Conservation (phyloP, 2,113 vertebrate genomes). For the Hipposideros armiger region DNA sequence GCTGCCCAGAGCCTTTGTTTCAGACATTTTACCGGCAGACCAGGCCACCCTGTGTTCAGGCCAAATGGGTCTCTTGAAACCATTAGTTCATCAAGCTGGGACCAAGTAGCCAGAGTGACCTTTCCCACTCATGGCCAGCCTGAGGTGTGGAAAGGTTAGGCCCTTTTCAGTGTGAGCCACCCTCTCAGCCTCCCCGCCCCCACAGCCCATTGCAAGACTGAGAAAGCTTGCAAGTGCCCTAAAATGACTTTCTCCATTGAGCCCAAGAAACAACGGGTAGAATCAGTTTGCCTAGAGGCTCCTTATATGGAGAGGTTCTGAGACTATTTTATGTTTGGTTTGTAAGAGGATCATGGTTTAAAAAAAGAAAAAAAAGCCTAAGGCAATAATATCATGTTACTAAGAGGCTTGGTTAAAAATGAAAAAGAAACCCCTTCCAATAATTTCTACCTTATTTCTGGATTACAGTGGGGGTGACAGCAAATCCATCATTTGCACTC, state of each 20-base stretch:
- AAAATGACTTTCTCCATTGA: constrained; percentile 52
- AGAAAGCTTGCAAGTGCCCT: constrained; percentile 18
- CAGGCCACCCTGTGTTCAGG: not conserved
- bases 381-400: constrained; percentile 62
- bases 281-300: constrained; percentile 44
- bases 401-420: constrained; percentile 63
- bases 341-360: constrained; percentile 67
- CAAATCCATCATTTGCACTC: constrained; percentile 46
- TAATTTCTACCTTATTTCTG: not conserved
- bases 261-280: not conserved
- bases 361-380: constrained; percentile 57
- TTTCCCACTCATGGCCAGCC: not conserved
- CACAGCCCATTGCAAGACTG: not conserved
- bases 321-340: constrained; percentile 68
- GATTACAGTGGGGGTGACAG: not conserved
- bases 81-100: not conserved
- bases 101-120: not conserved
- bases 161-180: not conserved
- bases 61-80: not conserved
- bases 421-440: constrained; percentile 47
- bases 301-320: constrained; percentile 58
- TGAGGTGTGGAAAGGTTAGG: not conserved
- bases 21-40: not conserved
- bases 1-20: not conserved
- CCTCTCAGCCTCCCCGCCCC: not conserved